Conservation (phyloP, 2,888 invertebrate genomes). For the Cerceris ruficornis region DNA sequence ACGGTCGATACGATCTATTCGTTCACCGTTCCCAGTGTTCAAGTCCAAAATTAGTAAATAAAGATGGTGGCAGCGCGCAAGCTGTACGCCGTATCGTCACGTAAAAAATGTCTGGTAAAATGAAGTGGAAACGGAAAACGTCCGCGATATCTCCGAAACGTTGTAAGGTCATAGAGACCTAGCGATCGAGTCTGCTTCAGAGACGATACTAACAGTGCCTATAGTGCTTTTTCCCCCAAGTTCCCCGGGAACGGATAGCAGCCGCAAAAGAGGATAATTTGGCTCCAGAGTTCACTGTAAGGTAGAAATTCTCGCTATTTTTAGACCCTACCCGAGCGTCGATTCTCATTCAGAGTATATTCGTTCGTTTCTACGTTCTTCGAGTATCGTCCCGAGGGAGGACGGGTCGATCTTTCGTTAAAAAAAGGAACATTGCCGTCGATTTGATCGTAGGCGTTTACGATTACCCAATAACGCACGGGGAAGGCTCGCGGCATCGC, state of each 20-base stretch:
- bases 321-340: constrained; percentile 67
- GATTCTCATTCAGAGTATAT: constrained; percentile 65
- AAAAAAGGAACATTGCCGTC: constrained; percentile 6
- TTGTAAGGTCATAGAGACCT: constrained; percentile 49
- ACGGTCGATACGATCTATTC: constrained; percentile 18
- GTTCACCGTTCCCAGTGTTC: constrained; percentile 49
- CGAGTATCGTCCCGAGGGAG: neutral
- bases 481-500: constrained; percentile 9
- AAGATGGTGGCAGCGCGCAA: constrained; percentile 78
- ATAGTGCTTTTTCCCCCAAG: constrained; percentile 52
- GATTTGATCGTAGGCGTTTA: constrained; percentile 55
- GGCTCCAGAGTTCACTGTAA: constrained; percentile 78
- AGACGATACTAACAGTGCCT: constrained; percentile 55
- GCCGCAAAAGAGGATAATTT: constrained; percentile 67
- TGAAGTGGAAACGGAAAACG: constrained; percentile 72
- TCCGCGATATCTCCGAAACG: constrained; percentile 53
- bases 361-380: constrained; percentile 22
- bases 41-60: constrained; percentile 81
- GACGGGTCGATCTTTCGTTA: neutral
- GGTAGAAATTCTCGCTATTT: constrained; percentile 76
- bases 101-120: constrained; percentile 74
- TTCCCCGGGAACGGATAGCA: constrained; percentile 52
- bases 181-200: constrained; percentile 43
- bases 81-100: constrained; percentile 74
- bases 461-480: constrained; percentile 53